Evolutionary conservation across 2,888 invertebrate genomes (phyloP).

Genomic region (Agelastica alni): DNA sequence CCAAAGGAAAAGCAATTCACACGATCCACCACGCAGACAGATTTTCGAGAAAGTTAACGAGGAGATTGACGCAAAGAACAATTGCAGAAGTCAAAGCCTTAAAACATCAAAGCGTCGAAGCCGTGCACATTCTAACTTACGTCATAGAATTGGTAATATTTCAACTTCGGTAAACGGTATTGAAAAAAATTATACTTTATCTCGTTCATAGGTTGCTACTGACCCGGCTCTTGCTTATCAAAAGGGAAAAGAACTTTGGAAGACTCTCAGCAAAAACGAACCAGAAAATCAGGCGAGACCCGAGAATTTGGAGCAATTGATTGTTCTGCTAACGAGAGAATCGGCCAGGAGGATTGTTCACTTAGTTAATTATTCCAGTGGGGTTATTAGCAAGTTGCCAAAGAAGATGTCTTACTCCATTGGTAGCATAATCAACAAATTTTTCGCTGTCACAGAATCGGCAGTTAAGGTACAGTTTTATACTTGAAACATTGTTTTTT

Average conservation of each 20-base stretch:
- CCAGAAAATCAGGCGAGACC: constrained; percentile 86
- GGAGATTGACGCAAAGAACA: constrained; percentile 76
- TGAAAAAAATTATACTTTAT: too few relatives aligned
- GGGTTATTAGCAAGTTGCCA: constrained; percentile 64
- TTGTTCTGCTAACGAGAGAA: constrained; percentile 77
- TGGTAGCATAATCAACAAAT: constrained; percentile 57
- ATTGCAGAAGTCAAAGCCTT: constrained; percentile 79
- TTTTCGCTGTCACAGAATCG: constrained; percentile 65
- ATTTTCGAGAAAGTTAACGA: constrained; percentile 75
- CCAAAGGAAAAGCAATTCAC: constrained; percentile 66
- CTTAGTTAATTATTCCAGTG: constrained; percentile 72
- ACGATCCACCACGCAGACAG: constrained; percentile 80
- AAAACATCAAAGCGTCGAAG: constrained; percentile 75
- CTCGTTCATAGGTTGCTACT: constrained; percentile 68
- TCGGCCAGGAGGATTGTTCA: constrained; percentile 78
- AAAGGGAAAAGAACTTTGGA: constrained; percentile 75
- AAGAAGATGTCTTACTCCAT: constrained; percentile 43
- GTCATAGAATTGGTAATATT: constrained; percentile 74
- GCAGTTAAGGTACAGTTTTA: constrained; percentile 65
- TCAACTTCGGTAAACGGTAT: too few relatives aligned
- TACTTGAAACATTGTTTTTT: too few relatives aligned
- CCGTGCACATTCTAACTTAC: constrained; percentile 76
- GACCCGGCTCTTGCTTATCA: constrained; percentile 76
- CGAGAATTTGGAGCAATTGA: constrained; percentile 74
- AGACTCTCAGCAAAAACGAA: constrained; percentile 72